Conservation (phyloP, 2,797 vertebrate genomes). For the Hyperoplus immaculatus region DNA sequence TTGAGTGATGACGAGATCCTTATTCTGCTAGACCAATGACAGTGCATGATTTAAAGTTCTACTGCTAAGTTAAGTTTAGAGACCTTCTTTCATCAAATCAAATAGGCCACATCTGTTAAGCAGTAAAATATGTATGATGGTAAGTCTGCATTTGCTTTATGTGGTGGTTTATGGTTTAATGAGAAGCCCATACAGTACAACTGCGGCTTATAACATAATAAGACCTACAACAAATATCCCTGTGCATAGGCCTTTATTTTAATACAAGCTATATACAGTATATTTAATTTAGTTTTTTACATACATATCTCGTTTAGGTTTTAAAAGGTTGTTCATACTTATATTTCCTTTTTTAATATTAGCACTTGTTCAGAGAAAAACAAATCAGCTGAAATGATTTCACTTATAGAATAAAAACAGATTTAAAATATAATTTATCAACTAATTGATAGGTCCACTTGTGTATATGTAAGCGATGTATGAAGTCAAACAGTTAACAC, state of each 20-base stretch:
- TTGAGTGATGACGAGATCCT: not conserved
- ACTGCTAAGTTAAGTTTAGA: not conserved
- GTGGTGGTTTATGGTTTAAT: not conserved
- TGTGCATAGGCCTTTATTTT: not conserved
- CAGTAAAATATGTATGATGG: not conserved
- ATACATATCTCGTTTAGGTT: not conserved
- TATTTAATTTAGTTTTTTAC: not conserved
- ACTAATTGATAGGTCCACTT: not conserved
- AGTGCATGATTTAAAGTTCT: too few species aligned
- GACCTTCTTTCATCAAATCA: conserved; percentile 4
- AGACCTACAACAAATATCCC: not conserved
- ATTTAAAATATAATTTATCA: not conserved
- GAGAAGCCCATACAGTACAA: not conserved
- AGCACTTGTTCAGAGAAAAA: not conserved
- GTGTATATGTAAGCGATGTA: not conserved
- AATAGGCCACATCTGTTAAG: not conserved
- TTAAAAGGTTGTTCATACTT: too few species aligned
- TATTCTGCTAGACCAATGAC: not conserved
- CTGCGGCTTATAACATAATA: not conserved
- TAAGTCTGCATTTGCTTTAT: not conserved
- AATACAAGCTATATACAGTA: too few species aligned
- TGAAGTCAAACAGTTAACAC: not conserved
- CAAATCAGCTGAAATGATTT: not conserved
- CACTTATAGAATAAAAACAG: not conserved
- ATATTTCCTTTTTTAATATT: too few species aligned